Evolutionary conservation across 2,113 vertebrate species (phyloP), one percentile per base, ranked within the genome.

Genomic region (Dascyllus trimaculatus): DNA sequence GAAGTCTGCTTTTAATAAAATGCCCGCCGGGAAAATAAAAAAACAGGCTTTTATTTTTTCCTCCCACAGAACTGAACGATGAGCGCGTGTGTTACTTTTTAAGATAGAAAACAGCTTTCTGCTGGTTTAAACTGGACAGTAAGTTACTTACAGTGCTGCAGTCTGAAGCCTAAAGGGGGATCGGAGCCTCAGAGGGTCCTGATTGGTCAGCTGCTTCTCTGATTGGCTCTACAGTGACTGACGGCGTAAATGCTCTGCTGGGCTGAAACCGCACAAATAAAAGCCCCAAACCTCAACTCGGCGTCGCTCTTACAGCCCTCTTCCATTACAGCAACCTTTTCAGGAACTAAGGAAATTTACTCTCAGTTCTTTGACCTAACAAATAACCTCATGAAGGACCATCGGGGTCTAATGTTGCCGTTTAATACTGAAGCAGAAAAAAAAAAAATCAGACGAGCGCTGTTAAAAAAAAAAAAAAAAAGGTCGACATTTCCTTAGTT

Each of bases 1-100:
- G 78, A 90, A 90, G 88, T 90, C 32, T 35, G 32, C 32, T 35
- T 35, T 10, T 61, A 71, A 79, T 90, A 91, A 92, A 93, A 92
- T 61, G 25, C 70, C 73, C 60, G 35, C 57, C 53, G 66, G 60
- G 74, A 78, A 91, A 90, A 85, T 77, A 88, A 91, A 92, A 89
- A 85, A 89, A 85, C 85, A 77, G 62, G 40, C 60, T 81, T 71
- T 35, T 13, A 4, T 15, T 58, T 65, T 56, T 63, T 5, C 24
- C n/a, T 64, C 71, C 76, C 72, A 82, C 29, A 4, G 46, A 83
- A 60, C 53, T 10, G 11, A 60, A 66, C 24, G 1, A 5, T 22
- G 56, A 38, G 11, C 8, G 11, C 8, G 13, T 43, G 25, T 4
- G 22, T 40, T 26, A 9, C 22, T 10, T 35, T 48, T 25, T 52